These are phyloP conservation scores for Araneus ventricosus DNA, from an alignment of 1,140 invertebrate species.

Conservation along the genomic window DNA sequence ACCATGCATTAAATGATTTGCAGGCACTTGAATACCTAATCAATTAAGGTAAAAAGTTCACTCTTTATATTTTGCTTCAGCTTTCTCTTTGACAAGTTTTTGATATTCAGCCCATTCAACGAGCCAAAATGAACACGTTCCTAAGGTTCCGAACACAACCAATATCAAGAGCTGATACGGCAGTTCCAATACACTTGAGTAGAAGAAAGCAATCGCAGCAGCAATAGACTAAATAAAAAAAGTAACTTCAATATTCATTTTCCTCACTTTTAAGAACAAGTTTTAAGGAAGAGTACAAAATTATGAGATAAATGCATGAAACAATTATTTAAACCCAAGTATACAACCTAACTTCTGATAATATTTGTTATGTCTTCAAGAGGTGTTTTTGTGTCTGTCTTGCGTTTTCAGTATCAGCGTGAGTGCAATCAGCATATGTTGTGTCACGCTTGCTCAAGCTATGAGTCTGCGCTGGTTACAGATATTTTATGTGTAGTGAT, in stretches of 20 bases:
- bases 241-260: not conserved
- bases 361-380: too few relatives aligned
- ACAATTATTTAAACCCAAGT: too few relatives aligned
- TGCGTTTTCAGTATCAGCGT: too few relatives aligned
- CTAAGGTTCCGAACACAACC: constrained; percentile 86
- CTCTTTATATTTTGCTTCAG: not conserved
- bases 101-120: constrained; percentile 85
- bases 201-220: constrained; percentile 93
- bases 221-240: constrained; percentile 88
- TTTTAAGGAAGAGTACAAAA: too few relatives aligned
- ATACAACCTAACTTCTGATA: too few relatives aligned
- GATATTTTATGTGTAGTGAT: too few relatives aligned
- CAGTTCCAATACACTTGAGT: constrained; percentile 88
- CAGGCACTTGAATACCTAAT: not conserved
- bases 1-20: not conserved
- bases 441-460: too few relatives aligned
- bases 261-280: too few relatives aligned
- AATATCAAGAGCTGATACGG: constrained; percentile 91
- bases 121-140: constrained; percentile 89
- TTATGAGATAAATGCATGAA: too few relatives aligned
- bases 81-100: constrained; percentile 33
- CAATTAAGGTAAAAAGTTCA: not conserved
- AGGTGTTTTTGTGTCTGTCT: too few relatives aligned
- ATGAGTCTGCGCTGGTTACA: too few relatives aligned
- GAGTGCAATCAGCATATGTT: too few relatives aligned